Evolutionary conservation across 2,888 invertebrate species (phyloP).

Genomic region (Zaprionus lineosus): DNA sequence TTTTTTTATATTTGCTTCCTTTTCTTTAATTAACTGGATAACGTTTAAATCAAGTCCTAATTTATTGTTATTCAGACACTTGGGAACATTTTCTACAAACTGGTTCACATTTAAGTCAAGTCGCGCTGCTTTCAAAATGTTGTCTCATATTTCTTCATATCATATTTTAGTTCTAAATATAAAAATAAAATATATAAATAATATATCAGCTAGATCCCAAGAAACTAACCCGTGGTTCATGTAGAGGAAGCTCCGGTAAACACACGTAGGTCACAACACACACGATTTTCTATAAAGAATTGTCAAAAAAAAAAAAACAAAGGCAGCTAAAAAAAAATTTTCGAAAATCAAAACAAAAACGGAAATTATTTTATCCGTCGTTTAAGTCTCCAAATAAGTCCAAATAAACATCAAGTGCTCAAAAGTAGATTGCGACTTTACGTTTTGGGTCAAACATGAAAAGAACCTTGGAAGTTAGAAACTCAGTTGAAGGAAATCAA

Average conservation of each 20-base stretch:
- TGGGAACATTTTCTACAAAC: too few species aligned
- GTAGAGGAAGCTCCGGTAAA: constrained; percentile 47
- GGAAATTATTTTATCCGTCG: too few species aligned
- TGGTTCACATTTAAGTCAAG: too few species aligned
- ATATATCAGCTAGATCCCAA: constrained; percentile 12
- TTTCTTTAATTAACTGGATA: too few species aligned
- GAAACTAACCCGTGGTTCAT: constrained; percentile 2
- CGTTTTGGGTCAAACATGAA: constrained; percentile 30
- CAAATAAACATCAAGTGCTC: background rate
- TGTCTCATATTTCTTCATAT: too few species aligned
- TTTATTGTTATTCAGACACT: too few species aligned
- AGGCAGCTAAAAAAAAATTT: constrained; percentile 14
- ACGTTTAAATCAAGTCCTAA: too few species aligned
- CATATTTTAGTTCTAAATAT: too few species aligned
- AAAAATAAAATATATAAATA: background rate
- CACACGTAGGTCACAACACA: constrained; percentile 67
- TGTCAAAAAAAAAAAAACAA: constrained; percentile 29
- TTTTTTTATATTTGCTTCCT: too few species aligned
- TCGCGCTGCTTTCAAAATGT: too few species aligned
- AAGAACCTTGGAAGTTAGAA: constrained; percentile 44
- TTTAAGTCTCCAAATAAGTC: background rate
- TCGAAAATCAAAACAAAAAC: too few species aligned
- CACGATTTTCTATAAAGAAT: constrained; percentile 48
- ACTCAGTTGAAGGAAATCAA: too few species aligned
- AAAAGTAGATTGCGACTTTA: background rate